Evolutionary conservation across 2,113 vertebrate genomes (phyloP).

Genomic region (Gobio gobio): DNA sequence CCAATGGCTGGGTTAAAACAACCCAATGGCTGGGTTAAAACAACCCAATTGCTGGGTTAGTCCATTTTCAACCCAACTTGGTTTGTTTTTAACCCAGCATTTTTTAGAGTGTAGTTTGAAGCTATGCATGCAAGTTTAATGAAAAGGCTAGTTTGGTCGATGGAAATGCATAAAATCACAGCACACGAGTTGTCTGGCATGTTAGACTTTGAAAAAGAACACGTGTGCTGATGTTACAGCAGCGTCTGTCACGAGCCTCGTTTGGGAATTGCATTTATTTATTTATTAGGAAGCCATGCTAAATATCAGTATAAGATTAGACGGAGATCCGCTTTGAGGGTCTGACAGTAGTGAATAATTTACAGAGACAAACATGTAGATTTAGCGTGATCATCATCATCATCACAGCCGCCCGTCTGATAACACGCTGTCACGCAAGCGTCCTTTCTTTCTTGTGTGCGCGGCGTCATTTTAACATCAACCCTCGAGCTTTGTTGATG

Average conservation of each 20-base stretch:
- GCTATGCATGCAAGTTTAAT: slow-evolving; percentile 3
- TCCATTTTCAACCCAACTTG: too few species aligned
- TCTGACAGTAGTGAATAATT: slow-evolving; percentile 26
- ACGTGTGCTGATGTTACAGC: not conserved
- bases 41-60: too few species aligned
- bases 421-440: not conserved
- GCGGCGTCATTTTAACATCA: slow-evolving; percentile 32
- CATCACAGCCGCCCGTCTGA: not conserved
- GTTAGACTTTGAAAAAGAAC: not conserved
- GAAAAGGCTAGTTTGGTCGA: not conserved
- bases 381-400: not conserved
- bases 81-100: too few species aligned
- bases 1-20: too few species aligned
- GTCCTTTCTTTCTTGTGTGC: not conserved
- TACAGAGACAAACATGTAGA: not conserved
- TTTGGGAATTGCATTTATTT: slow-evolving; percentile 8
- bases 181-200: not conserved
- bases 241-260: not conserved
- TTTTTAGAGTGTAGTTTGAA: not conserved
- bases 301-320: not conserved
- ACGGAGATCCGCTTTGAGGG: not conserved
- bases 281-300: slow-evolving; percentile 5
- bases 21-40: too few species aligned
- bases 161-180: not conserved
- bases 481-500: slow-evolving; percentile 56